phyloP scores from a whole-genome alignment of 2,113 vertebrate genomes.

The Leptodactylus fuscus region DNA sequence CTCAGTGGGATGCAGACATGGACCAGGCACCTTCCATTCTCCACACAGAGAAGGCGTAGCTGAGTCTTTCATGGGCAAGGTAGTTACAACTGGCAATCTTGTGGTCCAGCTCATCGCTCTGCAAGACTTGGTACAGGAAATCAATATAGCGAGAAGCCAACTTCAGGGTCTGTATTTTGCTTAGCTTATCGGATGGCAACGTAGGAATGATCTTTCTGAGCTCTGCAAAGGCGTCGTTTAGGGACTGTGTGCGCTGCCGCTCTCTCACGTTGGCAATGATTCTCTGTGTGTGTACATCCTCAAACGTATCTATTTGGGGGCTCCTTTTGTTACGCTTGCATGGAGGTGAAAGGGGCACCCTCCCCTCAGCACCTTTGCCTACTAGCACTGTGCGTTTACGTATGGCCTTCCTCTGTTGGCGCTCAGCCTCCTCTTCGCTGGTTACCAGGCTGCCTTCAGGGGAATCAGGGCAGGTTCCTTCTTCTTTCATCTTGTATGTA shows the following conservation, averaged over 20 bases:
- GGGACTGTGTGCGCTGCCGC: conserved; percentile 85
- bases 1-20: conserved; percentile 86
- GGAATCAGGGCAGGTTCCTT: conserved; percentile 78
- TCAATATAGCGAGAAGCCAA: conserved; percentile 88
- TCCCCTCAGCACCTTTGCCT: conserved; percentile 68
- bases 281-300: conserved; percentile 83
- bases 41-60: conserved; percentile 90
- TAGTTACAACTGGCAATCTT: conserved; percentile 86
- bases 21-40: conserved; percentile 92
- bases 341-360: conserved; percentile 69
- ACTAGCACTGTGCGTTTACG: conserved; percentile 78
- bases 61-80: conserved; percentile 87
- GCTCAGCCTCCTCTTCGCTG: conserved; percentile 82
- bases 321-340: conserved; percentile 72
- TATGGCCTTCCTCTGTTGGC: conserved; percentile 71
- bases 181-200: conserved; percentile 88
- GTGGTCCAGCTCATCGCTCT: conserved; percentile 87
- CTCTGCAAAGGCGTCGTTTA: conserved; percentile 87
- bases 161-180: conserved; percentile 92
- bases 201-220: conserved; percentile 90
- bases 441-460: conserved; percentile 81
- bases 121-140: conserved; percentile 90
- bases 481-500: conserved; percentile 78
- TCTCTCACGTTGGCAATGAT: conserved; percentile 89
- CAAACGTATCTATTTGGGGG: conserved; percentile 75